These are phyloP conservation scores for Procambarus virginalis DNA, from an alignment of 1,140 invertebrate species.

Conservation along the genomic window DNA sequence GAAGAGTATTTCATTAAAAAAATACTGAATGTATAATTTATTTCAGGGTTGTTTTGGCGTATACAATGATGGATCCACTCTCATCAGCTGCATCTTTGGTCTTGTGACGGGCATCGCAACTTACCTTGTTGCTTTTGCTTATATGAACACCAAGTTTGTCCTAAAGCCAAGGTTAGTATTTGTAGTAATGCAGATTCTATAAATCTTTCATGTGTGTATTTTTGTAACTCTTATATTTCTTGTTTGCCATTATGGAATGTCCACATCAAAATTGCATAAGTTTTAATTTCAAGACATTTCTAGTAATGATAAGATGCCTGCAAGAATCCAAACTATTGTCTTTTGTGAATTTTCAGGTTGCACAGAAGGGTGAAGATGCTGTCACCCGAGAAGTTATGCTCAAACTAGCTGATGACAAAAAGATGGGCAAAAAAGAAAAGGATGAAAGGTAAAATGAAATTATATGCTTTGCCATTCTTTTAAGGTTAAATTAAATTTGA, in stretches of 20 bases:
- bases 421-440: constrained; percentile 99
- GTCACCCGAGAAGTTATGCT: constrained; percentile 94
- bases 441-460: constrained; percentile 86
- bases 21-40: neutral
- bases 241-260: too few species aligned
- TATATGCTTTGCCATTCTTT: too few species aligned
- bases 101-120: constrained; percentile 90
- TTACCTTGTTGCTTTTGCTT: constrained; percentile 95
- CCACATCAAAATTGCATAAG: too few species aligned
- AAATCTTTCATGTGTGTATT: neutral
- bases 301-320: too few species aligned
- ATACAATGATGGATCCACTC: constrained; percentile 97
- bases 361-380: constrained; percentile 95
- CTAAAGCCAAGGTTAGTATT: constrained; percentile 91
- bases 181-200: neutral
- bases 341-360: constrained; percentile 81
- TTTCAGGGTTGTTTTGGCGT: constrained; percentile 96
- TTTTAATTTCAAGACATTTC: too few species aligned
- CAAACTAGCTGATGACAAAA: constrained; percentile 96
- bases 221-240: too few species aligned
- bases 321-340: too few species aligned
- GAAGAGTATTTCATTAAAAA: too few species aligned
- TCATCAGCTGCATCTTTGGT: constrained; percentile 91
- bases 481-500: too few species aligned
- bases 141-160: constrained; percentile 98